Evolutionary conservation across 2,888 invertebrate species (phyloP), one percentile per base, ranked within the genome.

Genomic region (Ornithoptera priamus): DNA sequence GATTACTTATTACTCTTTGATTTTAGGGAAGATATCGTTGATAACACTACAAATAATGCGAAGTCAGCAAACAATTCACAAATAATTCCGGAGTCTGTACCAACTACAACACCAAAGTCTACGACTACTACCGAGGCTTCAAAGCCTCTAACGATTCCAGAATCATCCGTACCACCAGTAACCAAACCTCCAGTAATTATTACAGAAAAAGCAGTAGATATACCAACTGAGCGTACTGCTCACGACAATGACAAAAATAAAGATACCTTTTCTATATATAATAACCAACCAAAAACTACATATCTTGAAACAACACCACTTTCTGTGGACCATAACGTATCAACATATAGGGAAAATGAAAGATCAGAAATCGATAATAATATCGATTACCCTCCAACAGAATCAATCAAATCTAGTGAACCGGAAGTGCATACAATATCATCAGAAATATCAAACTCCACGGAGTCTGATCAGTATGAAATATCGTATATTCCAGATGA

Each of bases 11-110:
- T 46, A 18, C 6, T 36, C 18, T 60, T 61, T 57, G 8, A 42
- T 65, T 83, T 72, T 74, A 86, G 87, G 0, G 90, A 90, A 75
- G 88, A 87, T 72, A 76, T 78, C n/a, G 76, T 73, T 22, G 76
- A 72, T 53, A 68, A 70, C 10, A 71, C 62, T 60, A 65, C 58
- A 53, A 76, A 72, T 50, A 72, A 69, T 22, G 71, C 74, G 12
- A 67, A 73, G 61, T 46, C 74, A 22, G 73, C 70, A 30, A 57
- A 72, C 8, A 70, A 58, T 64, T 63, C 72, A 3, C 65, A 74
- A 67, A 69, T 76, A 7, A 74, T 72, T 61, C 66, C 77, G 1
- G 15, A 46, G 15, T 46, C 12, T 46, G 77, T 77, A 30, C 77
- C 81, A 22, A 74, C 76, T 10, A 74, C 76, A 36, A 72, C 68